Evolutionary conservation across 2,113 vertebrate genomes (phyloP).

Genomic region (Tauraco erythrolophus): DNA sequence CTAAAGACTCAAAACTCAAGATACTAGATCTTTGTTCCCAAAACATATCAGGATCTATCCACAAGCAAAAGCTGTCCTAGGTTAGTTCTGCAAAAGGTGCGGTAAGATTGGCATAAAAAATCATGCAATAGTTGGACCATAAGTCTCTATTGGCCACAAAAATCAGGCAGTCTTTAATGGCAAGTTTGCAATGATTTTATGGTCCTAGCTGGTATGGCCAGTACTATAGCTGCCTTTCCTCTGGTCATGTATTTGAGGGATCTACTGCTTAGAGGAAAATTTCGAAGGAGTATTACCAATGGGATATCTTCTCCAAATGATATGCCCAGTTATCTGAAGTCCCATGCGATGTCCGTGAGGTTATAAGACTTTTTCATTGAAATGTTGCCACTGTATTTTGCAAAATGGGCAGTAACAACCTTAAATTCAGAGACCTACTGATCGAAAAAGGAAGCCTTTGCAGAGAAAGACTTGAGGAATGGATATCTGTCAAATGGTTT

Average conservation of each 20-base stretch:
- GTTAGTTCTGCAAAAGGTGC: not conserved
- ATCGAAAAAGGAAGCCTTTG: not conserved
- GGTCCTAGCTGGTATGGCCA: not conserved
- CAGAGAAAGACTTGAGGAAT: not conserved
- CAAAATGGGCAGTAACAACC: not conserved
- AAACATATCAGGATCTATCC: not conserved
- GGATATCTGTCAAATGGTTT: not conserved
- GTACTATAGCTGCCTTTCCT: not conserved
- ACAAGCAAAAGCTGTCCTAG: not conserved
- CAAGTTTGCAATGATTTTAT: not conserved
- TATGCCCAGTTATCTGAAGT: not conserved
- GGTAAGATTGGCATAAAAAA: not conserved
- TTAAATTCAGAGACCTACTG: not conserved
- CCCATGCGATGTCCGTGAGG: not conserved
- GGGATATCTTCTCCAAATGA: not conserved
- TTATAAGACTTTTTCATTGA: not conserved
- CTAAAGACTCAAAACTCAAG: not conserved
- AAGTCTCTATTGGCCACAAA: not conserved
- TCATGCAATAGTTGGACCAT: not conserved
- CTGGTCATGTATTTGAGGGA: not conserved
- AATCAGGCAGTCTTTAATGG: not conserved
- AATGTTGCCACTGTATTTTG: not conserved
- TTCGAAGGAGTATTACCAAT: not conserved
- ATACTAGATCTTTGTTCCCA: not conserved
- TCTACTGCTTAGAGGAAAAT: not conserved